phyloP scores from a whole-genome alignment of 2,113 vertebrate species.

The Astur gentilis region DNA sequence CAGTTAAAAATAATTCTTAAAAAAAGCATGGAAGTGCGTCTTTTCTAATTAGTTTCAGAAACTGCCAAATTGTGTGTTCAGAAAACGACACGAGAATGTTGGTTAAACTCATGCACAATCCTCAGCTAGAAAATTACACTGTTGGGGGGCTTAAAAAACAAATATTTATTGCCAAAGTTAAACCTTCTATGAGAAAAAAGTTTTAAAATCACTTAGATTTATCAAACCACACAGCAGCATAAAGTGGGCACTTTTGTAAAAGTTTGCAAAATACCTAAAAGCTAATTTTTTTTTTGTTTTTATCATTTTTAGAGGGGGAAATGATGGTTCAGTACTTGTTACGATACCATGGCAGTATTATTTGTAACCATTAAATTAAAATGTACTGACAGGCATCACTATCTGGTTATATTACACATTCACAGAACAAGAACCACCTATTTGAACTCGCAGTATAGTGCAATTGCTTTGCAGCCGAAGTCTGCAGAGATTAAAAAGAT shows the following conservation, averaged over 20 bases:
- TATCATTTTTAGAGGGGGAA: constrained; percentile 54
- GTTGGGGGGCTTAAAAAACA: constrained; percentile 66
- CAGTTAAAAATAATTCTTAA: constrained; percentile 76
- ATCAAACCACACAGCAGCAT: constrained; percentile 82
- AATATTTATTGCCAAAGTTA: constrained; percentile 82
- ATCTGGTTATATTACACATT: constrained; percentile 65
- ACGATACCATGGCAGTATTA: constrained; percentile 67
- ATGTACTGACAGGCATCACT: constrained; percentile 49
- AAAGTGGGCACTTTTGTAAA: constrained; percentile 81
- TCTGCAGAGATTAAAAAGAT: constrained; percentile 74
- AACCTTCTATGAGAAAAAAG: constrained; percentile 77
- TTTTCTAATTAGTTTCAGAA: constrained; percentile 69
- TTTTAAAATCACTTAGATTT: constrained; percentile 78
- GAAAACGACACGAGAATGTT: constrained; percentile 67
- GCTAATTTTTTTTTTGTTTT: constrained; percentile 55
- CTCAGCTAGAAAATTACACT: constrained; percentile 75
- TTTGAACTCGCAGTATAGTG: constrained; percentile 74
- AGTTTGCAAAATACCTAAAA: constrained; percentile 79
- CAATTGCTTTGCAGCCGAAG: constrained; percentile 76
- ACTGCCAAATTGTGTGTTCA: constrained; percentile 67
- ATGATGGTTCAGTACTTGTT: constrained; percentile 65
- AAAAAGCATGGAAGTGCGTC: constrained; percentile 75
- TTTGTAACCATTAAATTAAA: constrained; percentile 48
- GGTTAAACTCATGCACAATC: constrained; percentile 73
- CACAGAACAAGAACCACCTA: constrained; percentile 71